Evolutionary conservation across 2,113 vertebrate species (phyloP), one percentile per base, ranked within the genome.

Genomic region (Gracilinanus agilis): DNA sequence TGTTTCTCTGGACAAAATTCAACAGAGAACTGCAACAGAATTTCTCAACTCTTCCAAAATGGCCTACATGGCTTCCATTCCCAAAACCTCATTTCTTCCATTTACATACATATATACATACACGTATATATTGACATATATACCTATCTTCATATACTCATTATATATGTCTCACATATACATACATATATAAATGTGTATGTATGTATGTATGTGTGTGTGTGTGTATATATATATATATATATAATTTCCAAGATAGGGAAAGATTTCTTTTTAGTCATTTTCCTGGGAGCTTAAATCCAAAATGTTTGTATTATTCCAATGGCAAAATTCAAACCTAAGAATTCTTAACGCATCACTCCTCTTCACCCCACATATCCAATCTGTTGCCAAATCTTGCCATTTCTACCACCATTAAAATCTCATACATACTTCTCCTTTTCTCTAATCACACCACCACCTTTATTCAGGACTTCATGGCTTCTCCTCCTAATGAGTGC

Each of bases 311-410:
- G 90, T 96, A 96, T 90, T 96, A 96, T 93, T 91, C 94, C 67
- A 96, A 97, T 94, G 90, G 95, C 96, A 96, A 97, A 94, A 97
- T 97, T 96, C 93, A 94, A 98, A 98, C 96, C 94, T 98, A 97
- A 92, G 1, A 40, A 40, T 40, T 40, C 67, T 40, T 19, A 40
- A 83, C 16, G 21, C n/a, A 8, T 83, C n/a, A 83, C 0, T 83
- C 67, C 40, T 40, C 16, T 16, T 83, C n/a, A 83, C 19, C n/a
- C 40, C 19, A 40, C 19, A 83, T 83, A 83, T 83, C 6, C n/a
- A 75, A 75, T 19, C 13, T 75, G 34, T 75, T 75, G 29, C 13
- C 16, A n/a, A 75, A 75, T 19, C 5, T 75, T n/a, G 61, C 13
- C 34, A 75, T 75, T 75, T 75, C 34, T 75, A 75, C 34, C 61